These are phyloP conservation scores for Setipinna tenuifilis DNA, from an alignment of 2,797 vertebrate genomes.

Conservation along the genomic window DNA sequence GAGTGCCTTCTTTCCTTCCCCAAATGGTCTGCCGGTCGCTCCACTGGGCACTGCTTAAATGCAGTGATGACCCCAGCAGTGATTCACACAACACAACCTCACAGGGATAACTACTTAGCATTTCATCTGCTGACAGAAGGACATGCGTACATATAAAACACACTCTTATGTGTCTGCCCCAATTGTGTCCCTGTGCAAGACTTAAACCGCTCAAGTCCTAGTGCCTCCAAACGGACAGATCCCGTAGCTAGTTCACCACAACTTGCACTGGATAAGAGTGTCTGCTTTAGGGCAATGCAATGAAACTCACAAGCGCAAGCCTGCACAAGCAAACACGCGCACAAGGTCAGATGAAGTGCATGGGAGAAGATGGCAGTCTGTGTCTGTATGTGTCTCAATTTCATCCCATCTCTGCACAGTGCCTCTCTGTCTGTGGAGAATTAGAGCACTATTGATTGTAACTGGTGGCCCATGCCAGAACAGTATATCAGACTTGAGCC, in stretches of 20 bases:
- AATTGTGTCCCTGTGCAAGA: too few relatives aligned
- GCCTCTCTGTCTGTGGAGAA: not conserved
- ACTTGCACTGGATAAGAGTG: too few relatives aligned
- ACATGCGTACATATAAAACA: not conserved
- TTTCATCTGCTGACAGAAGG: not conserved
- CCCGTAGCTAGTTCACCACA: too few relatives aligned
- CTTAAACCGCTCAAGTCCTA: too few relatives aligned
- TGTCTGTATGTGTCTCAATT: not conserved
- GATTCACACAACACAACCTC: not conserved
- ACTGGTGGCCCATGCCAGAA: not conserved
- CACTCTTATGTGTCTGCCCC: too few relatives aligned
- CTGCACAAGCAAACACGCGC: not conserved
- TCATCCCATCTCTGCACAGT: constrained; percentile 7
- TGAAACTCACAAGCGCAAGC: too few relatives aligned
- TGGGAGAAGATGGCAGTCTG: not conserved
- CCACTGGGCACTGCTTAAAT: not conserved
- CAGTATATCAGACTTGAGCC: not conserved
- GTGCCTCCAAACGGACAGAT: too few relatives aligned
- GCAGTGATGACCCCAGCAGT: not conserved
- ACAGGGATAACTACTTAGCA: not conserved
- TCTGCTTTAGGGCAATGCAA: too few relatives aligned
- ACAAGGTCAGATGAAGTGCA: constrained; percentile 14
- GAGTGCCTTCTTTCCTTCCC: too few relatives aligned
- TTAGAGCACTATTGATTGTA: not conserved
- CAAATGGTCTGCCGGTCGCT: too few relatives aligned